These are phyloP conservation scores for Pterobdella sp. DNA, from an alignment of 2,888 invertebrate genomes.

Conservation along the genomic window DNA sequence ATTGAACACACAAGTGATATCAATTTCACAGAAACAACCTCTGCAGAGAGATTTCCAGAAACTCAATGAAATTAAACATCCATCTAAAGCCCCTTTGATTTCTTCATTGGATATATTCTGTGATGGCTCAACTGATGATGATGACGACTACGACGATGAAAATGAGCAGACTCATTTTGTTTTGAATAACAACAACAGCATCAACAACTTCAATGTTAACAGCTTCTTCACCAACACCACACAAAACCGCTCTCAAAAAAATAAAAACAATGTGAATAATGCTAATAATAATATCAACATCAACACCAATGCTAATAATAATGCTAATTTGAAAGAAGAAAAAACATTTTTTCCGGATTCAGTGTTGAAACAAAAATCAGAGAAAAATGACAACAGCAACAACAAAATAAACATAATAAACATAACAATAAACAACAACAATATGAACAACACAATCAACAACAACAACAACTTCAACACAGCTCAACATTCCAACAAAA, in stretches of 20 bases:
- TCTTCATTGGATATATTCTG: constrained; percentile 30
- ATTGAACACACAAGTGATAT: neutral
- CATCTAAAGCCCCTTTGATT: constrained; percentile 24
- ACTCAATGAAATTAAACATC: constrained; percentile 4
- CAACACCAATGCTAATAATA: constrained; percentile 7
- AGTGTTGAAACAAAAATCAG: neutral
- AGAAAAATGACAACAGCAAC: constrained; percentile 12
- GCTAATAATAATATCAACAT: neutral
- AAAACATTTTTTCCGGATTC: neutral
- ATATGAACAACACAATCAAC: neutral
- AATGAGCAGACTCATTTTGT: neutral
- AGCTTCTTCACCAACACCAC: neutral
- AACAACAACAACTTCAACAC: constrained; percentile 10
- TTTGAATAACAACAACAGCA: neutral
- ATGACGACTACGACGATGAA: constrained; percentile 30
- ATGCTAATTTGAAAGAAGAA: neutral
- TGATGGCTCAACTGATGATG: constrained; percentile 31
- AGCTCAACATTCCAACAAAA: constrained; percentile 5
- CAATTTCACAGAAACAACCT: neutral
- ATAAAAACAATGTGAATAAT: neutral
- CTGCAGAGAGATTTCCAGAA: neutral
- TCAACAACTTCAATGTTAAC: neutral
- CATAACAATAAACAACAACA: constrained; percentile 9
- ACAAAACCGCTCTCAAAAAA: neutral
- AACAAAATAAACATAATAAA: neutral